Evolutionary conservation across 2,888 invertebrate species (phyloP).

Genomic region (Drosophila barbarae): DNA sequence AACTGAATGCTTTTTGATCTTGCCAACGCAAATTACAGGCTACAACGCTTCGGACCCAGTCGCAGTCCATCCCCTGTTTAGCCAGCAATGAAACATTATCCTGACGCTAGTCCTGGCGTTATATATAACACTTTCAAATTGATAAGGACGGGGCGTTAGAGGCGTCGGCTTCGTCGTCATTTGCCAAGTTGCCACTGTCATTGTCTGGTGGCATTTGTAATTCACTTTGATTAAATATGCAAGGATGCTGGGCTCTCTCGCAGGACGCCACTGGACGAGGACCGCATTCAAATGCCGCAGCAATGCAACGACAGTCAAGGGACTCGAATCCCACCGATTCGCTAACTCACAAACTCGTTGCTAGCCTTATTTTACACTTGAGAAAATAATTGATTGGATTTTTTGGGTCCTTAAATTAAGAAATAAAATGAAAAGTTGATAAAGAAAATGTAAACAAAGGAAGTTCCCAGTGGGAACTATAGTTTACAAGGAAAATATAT

Average conservation of each 20-base stretch:
- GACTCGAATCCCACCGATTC: slow-evolving; percentile 16
- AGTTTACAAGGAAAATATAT: no score
- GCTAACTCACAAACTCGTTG: slow-evolving; percentile 3
- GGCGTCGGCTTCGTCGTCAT: slow-evolving; percentile 34
- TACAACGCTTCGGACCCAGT: slow-evolving; percentile 32
- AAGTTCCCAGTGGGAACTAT: no score
- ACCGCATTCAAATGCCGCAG: slow-evolving; percentile 61
- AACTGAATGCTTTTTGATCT: slow-evolving; percentile 66
- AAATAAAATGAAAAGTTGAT: not conserved
- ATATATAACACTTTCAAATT: slow-evolving; percentile 53
- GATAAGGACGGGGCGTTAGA: slow-evolving; percentile 35
- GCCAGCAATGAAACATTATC: slow-evolving; percentile 35
- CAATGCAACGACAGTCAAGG: slow-evolving; percentile 48
- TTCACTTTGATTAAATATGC: slow-evolving; percentile 75
- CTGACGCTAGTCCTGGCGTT: slow-evolving; percentile 25
- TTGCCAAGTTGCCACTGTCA: slow-evolving; percentile 50
- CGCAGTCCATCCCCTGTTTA: not conserved
- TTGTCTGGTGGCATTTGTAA: slow-evolving; percentile 63
- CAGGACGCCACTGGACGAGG: slow-evolving; percentile 9
- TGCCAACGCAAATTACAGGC: slow-evolving; percentile 56
- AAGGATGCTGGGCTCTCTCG: slow-evolving; percentile 32
- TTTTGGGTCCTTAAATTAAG: no score
- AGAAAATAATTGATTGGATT: not conserved
- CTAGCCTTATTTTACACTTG: slow-evolving; percentile 11
- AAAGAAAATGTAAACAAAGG: no score